A percentile compares a stretch with the other conserved stretches of the same genome.
These are phyloP conservation scores for Limnephilus rhombicus DNA, from an alignment of 2,888 invertebrate genomes.

Conservation along the genomic window DNA sequence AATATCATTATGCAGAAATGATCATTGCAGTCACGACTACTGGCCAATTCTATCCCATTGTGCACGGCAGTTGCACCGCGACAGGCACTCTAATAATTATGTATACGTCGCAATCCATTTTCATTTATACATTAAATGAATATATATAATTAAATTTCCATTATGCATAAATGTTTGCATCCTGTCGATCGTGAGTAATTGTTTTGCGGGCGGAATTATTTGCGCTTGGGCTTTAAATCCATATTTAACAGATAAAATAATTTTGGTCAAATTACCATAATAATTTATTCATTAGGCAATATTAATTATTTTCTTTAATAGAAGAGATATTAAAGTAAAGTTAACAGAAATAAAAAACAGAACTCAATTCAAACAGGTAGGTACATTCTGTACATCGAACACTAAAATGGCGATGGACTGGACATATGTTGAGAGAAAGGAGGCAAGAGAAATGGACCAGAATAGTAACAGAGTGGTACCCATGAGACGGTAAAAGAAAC, in stretches of 20 bases:
- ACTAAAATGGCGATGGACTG: too few relatives aligned
- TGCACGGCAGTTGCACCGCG: not conserved
- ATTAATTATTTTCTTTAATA: not conserved
- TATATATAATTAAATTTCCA: not conserved
- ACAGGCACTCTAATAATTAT: not conserved
- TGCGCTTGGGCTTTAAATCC: not conserved
- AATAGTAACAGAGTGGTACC: too few relatives aligned
- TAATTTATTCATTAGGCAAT: not conserved
- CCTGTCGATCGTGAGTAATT: not conserved
- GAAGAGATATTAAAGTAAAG: too few relatives aligned
- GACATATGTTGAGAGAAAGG: too few relatives aligned
- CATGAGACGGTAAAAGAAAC: too few relatives aligned
- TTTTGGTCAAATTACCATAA: not conserved
- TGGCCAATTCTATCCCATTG: not conserved
- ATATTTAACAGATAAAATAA: not conserved
- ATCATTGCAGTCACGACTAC: not conserved
- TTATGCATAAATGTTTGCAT: not conserved
- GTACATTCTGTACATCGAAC: too few relatives aligned
- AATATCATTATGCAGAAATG: not conserved
- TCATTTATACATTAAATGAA: not conserved
- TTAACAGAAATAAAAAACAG: too few relatives aligned
- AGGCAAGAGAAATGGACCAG: too few relatives aligned
- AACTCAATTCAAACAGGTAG: too few relatives aligned
- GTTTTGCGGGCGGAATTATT: not conserved
- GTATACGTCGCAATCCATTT: not conserved